phyloP scores from a whole-genome alignment of 2,113 vertebrate species.

The Zonotrichia leucophrys region DNA sequence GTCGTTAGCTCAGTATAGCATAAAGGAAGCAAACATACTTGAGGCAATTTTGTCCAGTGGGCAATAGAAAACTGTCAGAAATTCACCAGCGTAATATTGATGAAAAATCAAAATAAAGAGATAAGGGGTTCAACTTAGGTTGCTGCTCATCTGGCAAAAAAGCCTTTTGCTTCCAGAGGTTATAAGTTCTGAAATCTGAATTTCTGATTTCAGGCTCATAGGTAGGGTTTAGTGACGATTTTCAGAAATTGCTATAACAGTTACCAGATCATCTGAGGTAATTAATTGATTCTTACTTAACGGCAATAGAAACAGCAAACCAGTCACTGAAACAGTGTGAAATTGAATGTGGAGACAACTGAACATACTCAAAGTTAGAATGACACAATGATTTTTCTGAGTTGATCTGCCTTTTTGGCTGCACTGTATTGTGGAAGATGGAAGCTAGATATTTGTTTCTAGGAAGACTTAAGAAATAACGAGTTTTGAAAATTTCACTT shows the following conservation, averaged over 20 bases:
- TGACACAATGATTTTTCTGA: neutral
- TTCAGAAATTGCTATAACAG: neutral
- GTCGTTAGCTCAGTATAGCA: neutral
- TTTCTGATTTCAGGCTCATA: neutral
- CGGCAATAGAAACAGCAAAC: neutral
- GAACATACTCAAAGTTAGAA: neutral
- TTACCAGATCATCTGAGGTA: neutral
- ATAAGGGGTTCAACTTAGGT: neutral
- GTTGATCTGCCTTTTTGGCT: neutral
- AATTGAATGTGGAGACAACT: neutral
- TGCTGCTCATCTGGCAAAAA: neutral
- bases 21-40: neutral
- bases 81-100: fast-evolving
- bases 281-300: neutral
- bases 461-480: neutral
- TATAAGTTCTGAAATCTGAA: neutral
- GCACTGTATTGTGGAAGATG: neutral
- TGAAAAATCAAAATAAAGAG: slow-evolving; percentile 3
- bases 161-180: neutral
- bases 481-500: neutral
- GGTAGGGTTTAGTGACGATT: neutral
- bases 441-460: neutral
- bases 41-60: neutral
- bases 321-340: neutral
- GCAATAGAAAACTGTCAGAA: neutral